Evolutionary conservation across 2,113 vertebrate genomes (phyloP).

Genomic region (Mus pahari): DNA sequence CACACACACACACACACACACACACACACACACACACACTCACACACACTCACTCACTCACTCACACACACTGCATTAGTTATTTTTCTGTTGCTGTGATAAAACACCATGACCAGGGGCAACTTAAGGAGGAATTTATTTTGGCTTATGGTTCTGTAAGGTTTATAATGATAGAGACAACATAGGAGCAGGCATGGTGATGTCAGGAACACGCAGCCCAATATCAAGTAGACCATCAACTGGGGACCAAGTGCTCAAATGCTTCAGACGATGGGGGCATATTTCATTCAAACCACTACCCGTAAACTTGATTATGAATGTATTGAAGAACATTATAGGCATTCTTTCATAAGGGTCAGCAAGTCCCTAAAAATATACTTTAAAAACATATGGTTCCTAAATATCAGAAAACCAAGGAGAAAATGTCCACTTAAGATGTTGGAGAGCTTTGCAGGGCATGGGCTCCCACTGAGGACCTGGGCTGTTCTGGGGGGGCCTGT

Average conservation of each 20-base stretch:
- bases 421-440: background rate
- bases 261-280: too few species aligned
- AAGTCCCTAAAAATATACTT: background rate
- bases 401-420: background rate
- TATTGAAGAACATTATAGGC: background rate
- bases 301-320: background rate
- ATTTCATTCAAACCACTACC: background rate
- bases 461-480: rapidly evolving
- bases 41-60: background rate
- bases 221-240: background rate
- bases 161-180: background rate
- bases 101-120: background rate
- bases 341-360: background rate
- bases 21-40: background rate
- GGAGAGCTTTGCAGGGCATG: background rate
- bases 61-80: background rate
- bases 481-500: background rate
- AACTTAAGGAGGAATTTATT: background rate
- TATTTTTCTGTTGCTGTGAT: background rate
- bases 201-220: background rate
- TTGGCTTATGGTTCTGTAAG: background rate
- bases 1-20: background rate
- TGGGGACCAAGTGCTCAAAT: background rate
- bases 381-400: background rate
- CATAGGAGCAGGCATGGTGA: background rate